Evolutionary conservation across 1,140 invertebrate genomes (phyloP), one percentile per base, ranked within the genome.

Genomic region (Aporrectodea caliginosa): DNA sequence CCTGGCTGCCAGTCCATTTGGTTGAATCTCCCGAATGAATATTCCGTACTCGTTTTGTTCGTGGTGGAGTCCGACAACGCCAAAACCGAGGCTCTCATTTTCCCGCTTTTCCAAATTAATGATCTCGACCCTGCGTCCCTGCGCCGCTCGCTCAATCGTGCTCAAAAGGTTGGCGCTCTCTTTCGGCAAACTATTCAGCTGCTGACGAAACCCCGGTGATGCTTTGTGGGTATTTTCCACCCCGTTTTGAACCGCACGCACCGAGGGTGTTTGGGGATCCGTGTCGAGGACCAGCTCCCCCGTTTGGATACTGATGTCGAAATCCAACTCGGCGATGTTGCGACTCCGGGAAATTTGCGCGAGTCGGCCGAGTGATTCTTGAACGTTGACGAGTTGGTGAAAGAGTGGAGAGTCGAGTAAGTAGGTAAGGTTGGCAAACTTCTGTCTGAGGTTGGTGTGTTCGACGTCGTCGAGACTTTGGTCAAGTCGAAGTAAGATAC

Each of bases 351-450:
- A 58, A 12, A 58, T 58, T 22, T 22, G 43, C 6, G 43, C 43
- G 43, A 58, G 82, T 77, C 87, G 84, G 58, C 2, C 81, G 14
- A 86, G 80, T 35, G 84, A 85, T 83, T 91, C 91, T 85, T 91
- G 94, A 82, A 98, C 92, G 71, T 93, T 94, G n/a, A 95, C 92
- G 84, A 98, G 94, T 84, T 94, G 94, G 78, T 93, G 91, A 84
- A 98, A 93, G 58, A 98, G 93, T 12, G 96, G 96, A 90, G 95
- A 96, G 83, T 96, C 94, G 79, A 98, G 87, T 69, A 98, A 91
- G 78, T 92, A 93, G 82, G 98, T 93, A 0, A 98, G 90, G 58
- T 94, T 92, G 84, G 93, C 93, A 27, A 98, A 88, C 22, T 22
- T 58, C 6, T 22, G 43, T 22, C 22, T 58, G 22, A 58, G 43